A percentile compares a stretch with the other conserved stretches of the same genome.
Conservation (phyloP, 2,797 vertebrate genomes). For the Esox lucius region DNA sequence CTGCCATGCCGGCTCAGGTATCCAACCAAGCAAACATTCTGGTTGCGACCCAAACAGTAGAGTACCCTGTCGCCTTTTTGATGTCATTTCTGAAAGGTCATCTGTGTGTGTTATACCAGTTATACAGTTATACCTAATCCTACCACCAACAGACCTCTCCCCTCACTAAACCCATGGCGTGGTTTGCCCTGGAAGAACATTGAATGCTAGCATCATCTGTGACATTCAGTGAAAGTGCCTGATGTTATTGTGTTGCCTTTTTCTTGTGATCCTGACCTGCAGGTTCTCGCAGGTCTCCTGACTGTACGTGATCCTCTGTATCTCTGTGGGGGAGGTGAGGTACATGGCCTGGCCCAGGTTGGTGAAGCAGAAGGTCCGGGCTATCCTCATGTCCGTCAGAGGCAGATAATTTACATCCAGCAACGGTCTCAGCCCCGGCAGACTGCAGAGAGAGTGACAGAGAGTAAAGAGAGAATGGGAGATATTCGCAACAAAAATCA, state of each 20-base stretch:
- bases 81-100: too few species aligned
- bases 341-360: conserved; percentile 97
- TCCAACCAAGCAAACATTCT: too few species aligned
- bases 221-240: background rate
- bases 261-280: conserved; percentile 76
- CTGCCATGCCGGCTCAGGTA: too few species aligned
- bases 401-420: conserved; percentile 98
- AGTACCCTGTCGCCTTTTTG: too few species aligned
- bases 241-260: background rate
- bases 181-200: too few species aligned
- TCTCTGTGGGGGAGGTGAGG: conserved; percentile 95
- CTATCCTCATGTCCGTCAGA: conserved; percentile 98
- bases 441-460: conserved; percentile 69
- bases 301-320: conserved; percentile 98
- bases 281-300: conserved; percentile 98
- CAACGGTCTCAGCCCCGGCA: conserved; percentile 93
- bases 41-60: too few species aligned
- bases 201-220: too few species aligned
- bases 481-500: background rate
- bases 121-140: too few species aligned
- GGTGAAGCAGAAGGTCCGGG: conserved; percentile 97
- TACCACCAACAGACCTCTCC: too few species aligned
- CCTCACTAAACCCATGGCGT: too few species aligned
- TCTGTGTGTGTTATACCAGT: too few species aligned
- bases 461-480: conserved; percentile 19